Conservation (phyloP, 2,113 vertebrate species). For the Mastomys natalensis region DNA sequence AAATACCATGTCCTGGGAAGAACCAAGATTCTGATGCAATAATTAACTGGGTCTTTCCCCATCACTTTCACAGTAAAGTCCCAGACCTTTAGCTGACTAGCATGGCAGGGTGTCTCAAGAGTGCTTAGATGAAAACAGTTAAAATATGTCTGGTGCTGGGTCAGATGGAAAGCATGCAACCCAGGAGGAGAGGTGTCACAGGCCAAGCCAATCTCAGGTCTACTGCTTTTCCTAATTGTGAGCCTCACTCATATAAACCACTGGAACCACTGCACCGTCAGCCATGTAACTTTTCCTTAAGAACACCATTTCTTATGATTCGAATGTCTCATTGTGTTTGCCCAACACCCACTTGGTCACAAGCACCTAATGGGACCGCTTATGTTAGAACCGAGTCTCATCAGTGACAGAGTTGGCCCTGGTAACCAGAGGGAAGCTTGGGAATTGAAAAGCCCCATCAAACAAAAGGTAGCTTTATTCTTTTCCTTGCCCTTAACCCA, state of each 20-base stretch:
- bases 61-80: background rate
- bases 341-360: background rate
- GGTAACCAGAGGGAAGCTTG: background rate
- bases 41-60: background rate
- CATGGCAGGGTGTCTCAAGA: background rate
- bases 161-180: background rate
- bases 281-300: background rate
- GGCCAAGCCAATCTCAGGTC: background rate
- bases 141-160: background rate
- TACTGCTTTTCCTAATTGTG: background rate
- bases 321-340: background rate
- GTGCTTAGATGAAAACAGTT: background rate
- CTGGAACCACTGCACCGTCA: background rate
- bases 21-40: background rate
- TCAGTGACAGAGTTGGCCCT: background rate
- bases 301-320: background rate
- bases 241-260: background rate
- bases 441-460: background rate
- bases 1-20: background rate
- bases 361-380: too few relatives aligned
- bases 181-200: background rate
- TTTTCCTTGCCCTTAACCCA: background rate
- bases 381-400: background rate
- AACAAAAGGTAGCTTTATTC: constrained; percentile 10
- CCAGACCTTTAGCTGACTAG: background rate